Evolutionary conservation across 2,113 vertebrate genomes (phyloP), one percentile per base, ranked within the genome.

Genomic region (Tinamus guttatus): DNA sequence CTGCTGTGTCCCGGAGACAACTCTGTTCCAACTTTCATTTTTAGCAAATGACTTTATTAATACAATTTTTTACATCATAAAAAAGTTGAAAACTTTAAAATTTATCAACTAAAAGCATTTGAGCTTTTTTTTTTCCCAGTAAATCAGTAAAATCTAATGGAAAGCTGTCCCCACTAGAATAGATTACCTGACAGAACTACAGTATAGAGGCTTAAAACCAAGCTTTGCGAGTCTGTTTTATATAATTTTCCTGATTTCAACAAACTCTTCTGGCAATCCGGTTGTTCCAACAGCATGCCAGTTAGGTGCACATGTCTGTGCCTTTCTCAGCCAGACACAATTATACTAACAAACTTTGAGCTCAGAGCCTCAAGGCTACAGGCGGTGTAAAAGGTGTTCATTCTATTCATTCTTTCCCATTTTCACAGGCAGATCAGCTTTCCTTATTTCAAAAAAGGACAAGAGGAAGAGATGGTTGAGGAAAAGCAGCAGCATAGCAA

Each of bases 1-100:
- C 88, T 24, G 45, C 97, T 96, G 95, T 98, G 97, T 97, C 96
- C 96, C 95, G 95, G 77, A 97, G 97, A 97, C 90, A 97, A 90
- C 95, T 93, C 91, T 89, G 95, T 96, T 87, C 83, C 38, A 56
- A 45, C 90, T 85, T 98, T 97, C 94, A 96, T 94, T 98, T 96
- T 82, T 81, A 89, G 91, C 64, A 92, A 91, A 74, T 75, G 71
- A 94, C 52, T 96, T 97, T 93, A 97, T 95, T 90, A 94, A 93
- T 92, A 67, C 34, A 95, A 95, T 94, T 78, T 94, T 92, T 95
- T 91, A 95, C 60, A 80, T 15, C 9, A 17, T 32, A 43, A 68
- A 64, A 64, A 85, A 71, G 32, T 85, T 87, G 2, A 85, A 89
- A 84, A 94, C 28, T n/a, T 9, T 41, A 71, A 84, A 85, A 59